Percentiles rank a stretch among this genome's conserved stretches.
Conservation (phyloP, 2,888 invertebrate genomes). For the Anarsia innoxiella region DNA sequence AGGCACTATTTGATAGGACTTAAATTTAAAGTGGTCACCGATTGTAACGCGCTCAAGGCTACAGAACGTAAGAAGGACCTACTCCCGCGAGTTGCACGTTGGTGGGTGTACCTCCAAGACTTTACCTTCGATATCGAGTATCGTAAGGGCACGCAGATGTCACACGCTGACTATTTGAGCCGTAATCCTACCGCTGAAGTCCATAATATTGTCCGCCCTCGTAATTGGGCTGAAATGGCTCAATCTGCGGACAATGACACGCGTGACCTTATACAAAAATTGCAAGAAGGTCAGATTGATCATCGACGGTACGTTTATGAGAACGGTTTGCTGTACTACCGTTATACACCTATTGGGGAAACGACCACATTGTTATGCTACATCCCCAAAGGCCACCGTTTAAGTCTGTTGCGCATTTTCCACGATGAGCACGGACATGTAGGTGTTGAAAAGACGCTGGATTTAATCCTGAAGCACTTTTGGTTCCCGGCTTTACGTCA, state of each 20-base stretch:
- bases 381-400: slow-evolving; percentile 18
- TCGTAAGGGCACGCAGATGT: slow-evolving; percentile 14
- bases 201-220: slow-evolving; percentile 8
- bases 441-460: slow-evolving; percentile 11
- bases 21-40: slow-evolving; percentile 23
- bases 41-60: slow-evolving; percentile 29
- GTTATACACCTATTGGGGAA: slow-evolving; percentile 13
- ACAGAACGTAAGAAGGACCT: slow-evolving; percentile 28
- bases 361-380: slow-evolving; percentile 13
- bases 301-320: slow-evolving; percentile 8
- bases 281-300: slow-evolving; percentile 15
- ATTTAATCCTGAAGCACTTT: slow-evolving; percentile 12
- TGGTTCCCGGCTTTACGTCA: slow-evolving; percentile 14
- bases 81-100: slow-evolving; percentile 26
- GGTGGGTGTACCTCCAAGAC: slow-evolving; percentile 31
- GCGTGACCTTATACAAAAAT: slow-evolving; percentile 10
- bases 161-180: slow-evolving; percentile 7
- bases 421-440: slow-evolving; percentile 15
- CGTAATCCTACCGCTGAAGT: slow-evolving; percentile 8
- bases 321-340: slow-evolving; percentile 15
- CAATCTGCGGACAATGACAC: slow-evolving; percentile 16
- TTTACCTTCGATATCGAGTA: slow-evolving; percentile 19
- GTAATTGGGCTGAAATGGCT: slow-evolving; percentile 19
- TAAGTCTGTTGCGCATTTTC: slow-evolving; percentile 17
- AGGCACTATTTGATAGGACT: slow-evolving; percentile 16